Base-by-base conservation (phyloP, 2,888 invertebrate genomes). In the Galerucella calmariensis region DNA sequence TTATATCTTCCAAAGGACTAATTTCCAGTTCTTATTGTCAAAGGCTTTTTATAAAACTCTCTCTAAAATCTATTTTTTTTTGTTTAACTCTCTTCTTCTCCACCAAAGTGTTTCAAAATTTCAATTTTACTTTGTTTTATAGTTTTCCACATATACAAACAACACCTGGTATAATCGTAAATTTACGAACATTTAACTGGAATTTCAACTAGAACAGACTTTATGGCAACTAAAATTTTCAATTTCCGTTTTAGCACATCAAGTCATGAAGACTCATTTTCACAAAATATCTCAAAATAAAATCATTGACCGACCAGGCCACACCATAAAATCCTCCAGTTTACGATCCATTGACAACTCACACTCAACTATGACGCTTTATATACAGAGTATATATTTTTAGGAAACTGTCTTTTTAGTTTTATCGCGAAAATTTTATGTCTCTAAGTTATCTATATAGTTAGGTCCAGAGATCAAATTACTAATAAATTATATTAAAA, bases 301-400 rank as follows among this genome's bases (percentile, higher is more conserved):
- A 65, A 65, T 71, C 44, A 63, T 51, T 71, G 51, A 65, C 70
- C 65, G 65, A 41, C 70, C 65, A 56, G 61, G 56, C 70, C 53
- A 35, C 48, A 71, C 53, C 56, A 71, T 71, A 71, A 71, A 71
- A 65, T 65, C 70, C 48, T 11, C 8, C 11, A 65, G 14, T 71
- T 71, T 71, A 71, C 56, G 70, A 71, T 20, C 70, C 48, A 71
- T 71, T 71, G 70, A 71, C 63, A 71, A 56, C 0, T 10, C 9
- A 65, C 70, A 65, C 65, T 65, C 65, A 65, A 9, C 65, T 51
- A 56, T 56, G 56, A 70, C 62, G 70, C 53, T 70, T 62, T 53
- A 51, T 71, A 65, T 71, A 65, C 65, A 20, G 53, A 65, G 35
- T 71, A 63, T 71, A 35, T 35, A 71, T n/a, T 5, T 71, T 65